Percentiles rank a stretch among this genome's conserved stretches.
Conservation (phyloP, 2,797 vertebrate species). For the Cacajao melanocephalus region DNA sequence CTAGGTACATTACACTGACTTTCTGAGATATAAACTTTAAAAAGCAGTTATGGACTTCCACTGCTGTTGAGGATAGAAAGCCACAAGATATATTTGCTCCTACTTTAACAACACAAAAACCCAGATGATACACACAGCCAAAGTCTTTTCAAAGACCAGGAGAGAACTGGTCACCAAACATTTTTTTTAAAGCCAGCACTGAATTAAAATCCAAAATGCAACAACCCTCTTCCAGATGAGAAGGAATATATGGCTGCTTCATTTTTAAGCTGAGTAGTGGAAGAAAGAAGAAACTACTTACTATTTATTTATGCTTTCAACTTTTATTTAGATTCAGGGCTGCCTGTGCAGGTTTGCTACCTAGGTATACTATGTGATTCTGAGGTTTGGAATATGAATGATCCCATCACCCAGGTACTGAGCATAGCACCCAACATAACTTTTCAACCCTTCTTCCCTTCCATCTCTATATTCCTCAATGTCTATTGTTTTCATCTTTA, state of each 20-base stretch:
- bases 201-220: background rate
- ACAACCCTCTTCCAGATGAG: background rate
- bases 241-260: background rate
- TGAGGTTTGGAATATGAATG: background rate
- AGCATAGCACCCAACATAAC: background rate
- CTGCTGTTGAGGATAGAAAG: background rate
- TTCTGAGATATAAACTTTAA: background rate
- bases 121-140: background rate
- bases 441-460: background rate
- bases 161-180: background rate
- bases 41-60: background rate
- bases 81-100: background rate
- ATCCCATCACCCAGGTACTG: background rate
- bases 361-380: background rate
- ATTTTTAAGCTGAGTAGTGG: background rate
- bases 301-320: background rate
- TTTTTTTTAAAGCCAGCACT: background rate
- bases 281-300: background rate
- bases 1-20: background rate
- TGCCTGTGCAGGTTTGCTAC: background rate
- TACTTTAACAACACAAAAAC: background rate
- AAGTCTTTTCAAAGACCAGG: background rate
- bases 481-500: background rate
- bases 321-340: background rate
- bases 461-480: background rate